These are phyloP conservation scores for Riparia riparia DNA, from an alignment of 2,113 vertebrate species.

Conservation along the genomic window DNA sequence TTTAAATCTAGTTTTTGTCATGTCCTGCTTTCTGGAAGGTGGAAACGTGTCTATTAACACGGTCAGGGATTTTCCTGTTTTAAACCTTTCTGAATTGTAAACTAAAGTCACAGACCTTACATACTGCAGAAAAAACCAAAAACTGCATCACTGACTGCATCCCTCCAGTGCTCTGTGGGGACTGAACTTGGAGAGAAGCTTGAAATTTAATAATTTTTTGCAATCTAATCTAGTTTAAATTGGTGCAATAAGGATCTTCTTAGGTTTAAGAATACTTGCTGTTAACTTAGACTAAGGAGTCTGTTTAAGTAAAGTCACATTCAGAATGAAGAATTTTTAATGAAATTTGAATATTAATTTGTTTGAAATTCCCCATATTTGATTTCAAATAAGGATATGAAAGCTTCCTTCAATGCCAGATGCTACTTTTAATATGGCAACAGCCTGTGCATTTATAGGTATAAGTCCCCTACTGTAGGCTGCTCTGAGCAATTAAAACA, in stretches of 20 bases:
- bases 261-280: background rate
- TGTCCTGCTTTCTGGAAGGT: background rate
- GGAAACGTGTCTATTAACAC: background rate
- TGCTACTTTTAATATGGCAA: background rate
- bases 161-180: background rate
- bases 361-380: background rate
- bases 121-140: background rate
- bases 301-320: background rate
- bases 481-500: background rate
- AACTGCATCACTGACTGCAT: background rate
- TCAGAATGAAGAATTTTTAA: background rate
- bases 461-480: accelerated
- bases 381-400: background rate
- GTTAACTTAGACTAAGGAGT: background rate
- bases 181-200: background rate
- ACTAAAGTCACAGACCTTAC: background rate
- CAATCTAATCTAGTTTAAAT: background rate
- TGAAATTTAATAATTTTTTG: background rate
- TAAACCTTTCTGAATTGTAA: background rate
- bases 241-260: background rate
- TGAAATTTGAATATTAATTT: background rate
- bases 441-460: background rate
- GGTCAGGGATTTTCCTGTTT: background rate
- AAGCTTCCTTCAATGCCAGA: background rate
- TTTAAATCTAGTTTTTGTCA: background rate